phyloP scores from a whole-genome alignment of 2,888 invertebrate genomes.

The Drymonia ruficornis region DNA sequence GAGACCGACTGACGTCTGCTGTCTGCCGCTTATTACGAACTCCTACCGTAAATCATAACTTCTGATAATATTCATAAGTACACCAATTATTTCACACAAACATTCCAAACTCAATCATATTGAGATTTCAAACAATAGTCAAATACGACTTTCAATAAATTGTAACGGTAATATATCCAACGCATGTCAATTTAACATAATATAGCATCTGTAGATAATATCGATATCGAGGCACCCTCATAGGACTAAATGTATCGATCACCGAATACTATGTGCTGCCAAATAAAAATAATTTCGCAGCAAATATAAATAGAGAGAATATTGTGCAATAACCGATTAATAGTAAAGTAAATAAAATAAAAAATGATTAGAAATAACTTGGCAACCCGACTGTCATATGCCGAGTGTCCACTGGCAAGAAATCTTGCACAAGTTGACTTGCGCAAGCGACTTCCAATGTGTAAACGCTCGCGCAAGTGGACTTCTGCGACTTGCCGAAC shows the following conservation, averaged over 20 bases:
- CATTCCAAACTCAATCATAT: slow-evolving; percentile 10
- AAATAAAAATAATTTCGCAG: background rate
- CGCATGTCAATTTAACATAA: slow-evolving; percentile 18
- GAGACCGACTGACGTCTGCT: no score
- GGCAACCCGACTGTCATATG: slow-evolving; percentile 44
- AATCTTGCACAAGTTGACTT: no score
- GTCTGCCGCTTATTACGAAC: no score
- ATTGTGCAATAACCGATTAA: slow-evolving; percentile 10
- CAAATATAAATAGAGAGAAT: background rate
- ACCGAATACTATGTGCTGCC: background rate
- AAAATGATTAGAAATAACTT: slow-evolving; percentile 53
- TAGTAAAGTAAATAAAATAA: slow-evolving; percentile 35
- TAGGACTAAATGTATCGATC: background rate
- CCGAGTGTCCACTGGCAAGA: no score
- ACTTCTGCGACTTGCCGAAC: no score
- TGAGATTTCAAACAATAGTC: slow-evolving; percentile 7
- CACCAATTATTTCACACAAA: no score
- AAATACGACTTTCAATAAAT: slow-evolving; percentile 9
- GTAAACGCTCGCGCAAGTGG: no score
- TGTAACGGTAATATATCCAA: slow-evolving; percentile 25
- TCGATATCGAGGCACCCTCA: background rate
- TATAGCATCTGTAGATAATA: background rate
- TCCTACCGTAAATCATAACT: no score
- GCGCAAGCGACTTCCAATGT: no score
- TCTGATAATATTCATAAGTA: no score